phyloP scores from a whole-genome alignment of 2,888 invertebrate species.

The Phaonia tiefii region DNA sequence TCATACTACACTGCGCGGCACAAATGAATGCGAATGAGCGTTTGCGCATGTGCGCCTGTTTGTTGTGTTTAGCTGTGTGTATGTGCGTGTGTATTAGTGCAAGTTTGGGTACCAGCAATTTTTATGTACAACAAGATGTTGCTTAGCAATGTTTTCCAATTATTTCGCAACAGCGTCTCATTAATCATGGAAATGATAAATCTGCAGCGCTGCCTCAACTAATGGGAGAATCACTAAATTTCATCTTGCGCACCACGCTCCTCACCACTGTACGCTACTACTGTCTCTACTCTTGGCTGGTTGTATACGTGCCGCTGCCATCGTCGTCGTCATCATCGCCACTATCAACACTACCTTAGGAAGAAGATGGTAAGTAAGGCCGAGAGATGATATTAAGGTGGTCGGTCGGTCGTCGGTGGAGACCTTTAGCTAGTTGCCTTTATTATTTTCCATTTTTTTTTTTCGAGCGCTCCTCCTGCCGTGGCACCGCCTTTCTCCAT shows the following conservation, averaged over 20 bases:
- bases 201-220: constrained; percentile 68
- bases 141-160: constrained; percentile 75
- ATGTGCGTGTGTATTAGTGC: background rate
- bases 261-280: background rate
- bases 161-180: constrained; percentile 75
- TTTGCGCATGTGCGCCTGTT: background rate
- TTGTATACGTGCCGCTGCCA: constrained; percentile 12
- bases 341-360: constrained; percentile 6
- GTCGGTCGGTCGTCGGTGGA: constrained; percentile 38
- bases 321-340: background rate
- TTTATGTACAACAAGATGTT: constrained; percentile 60
- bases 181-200: constrained; percentile 77
- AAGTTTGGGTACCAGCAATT: constrained; percentile 40
- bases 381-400: constrained; percentile 37
- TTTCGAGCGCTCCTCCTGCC: background rate
- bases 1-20: constrained; percentile 21
- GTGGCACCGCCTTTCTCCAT: background rate
- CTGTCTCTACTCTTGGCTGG: constrained; percentile 12
- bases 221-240: constrained; percentile 57
- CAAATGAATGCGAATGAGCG: constrained; percentile 20
- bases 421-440: constrained; percentile 47
- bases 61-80: background rate
- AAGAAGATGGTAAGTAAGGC: background rate
- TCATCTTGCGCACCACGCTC: background rate
- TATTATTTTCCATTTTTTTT: constrained; percentile 34